A percentile compares a stretch with the other conserved stretches of the same genome.
Conservation (phyloP, 2,888 invertebrate species). For the Desoria tigrina region DNA sequence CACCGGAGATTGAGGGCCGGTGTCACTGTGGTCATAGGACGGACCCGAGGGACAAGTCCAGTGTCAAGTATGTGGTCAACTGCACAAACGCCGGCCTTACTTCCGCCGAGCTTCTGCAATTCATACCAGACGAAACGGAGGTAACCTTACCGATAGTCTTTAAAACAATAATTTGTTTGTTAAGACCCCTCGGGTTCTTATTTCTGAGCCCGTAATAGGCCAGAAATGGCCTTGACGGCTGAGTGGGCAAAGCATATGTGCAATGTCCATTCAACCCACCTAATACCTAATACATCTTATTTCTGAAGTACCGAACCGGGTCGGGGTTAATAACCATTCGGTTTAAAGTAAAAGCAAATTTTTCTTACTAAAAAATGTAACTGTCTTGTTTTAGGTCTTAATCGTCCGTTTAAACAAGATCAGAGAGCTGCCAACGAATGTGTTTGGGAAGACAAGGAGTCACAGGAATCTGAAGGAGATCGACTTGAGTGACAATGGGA, state of each 20-base stretch:
- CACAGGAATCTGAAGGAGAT: slow-evolving; percentile 65
- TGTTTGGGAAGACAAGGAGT: slow-evolving; percentile 67
- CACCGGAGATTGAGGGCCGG: slow-evolving; percentile 21
- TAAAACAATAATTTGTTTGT: too few relatives aligned
- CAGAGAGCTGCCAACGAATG: slow-evolving; percentile 67
- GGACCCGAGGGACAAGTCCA: neutral
- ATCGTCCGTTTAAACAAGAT: slow-evolving; percentile 73
- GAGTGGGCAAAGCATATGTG: too few relatives aligned
- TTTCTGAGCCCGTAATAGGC: too few relatives aligned
- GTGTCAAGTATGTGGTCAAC: slow-evolving; percentile 60
- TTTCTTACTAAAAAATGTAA: too few relatives aligned
- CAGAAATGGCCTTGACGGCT: too few relatives aligned
- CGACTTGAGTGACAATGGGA: slow-evolving; percentile 74
- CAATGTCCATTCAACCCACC: neutral
- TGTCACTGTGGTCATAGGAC: slow-evolving; percentile 25
- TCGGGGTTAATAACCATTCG: too few relatives aligned
- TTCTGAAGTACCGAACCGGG: too few relatives aligned
- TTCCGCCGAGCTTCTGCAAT: slow-evolving; percentile 63
- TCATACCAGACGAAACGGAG: slow-evolving; percentile 68
- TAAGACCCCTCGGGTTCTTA: too few relatives aligned
- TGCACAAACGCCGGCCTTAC: slow-evolving; percentile 68
- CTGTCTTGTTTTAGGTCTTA: slow-evolving; percentile 60
- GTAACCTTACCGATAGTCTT: slow-evolving; percentile 54
- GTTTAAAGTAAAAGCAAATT: too few relatives aligned
- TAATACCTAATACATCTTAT: neutral